phyloP scores from a whole-genome alignment of 2,113 vertebrate species.

The Dermatemys mawii region DNA sequence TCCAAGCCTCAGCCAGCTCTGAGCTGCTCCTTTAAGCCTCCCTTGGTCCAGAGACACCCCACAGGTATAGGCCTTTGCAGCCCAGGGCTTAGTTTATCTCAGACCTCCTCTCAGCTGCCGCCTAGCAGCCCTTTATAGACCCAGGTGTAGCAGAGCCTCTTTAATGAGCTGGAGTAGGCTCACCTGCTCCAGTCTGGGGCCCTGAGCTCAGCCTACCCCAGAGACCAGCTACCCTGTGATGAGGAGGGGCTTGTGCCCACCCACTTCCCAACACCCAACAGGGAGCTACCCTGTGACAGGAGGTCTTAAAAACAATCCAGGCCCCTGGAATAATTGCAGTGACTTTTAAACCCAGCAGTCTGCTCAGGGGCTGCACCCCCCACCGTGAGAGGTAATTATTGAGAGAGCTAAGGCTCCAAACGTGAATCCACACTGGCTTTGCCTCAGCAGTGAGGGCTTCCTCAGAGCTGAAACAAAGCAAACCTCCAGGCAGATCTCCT shows the following conservation, averaged over 20 bases:
- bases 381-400: fast-evolving
- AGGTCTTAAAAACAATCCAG: not conserved
- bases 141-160: not conserved
- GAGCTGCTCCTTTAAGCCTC: too few species aligned
- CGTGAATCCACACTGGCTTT: fast-evolving
- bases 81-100: too few species aligned
- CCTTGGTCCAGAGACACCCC: not conserved
- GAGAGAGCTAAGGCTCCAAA: too few species aligned
- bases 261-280: too few species aligned
- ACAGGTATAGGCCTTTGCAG: not conserved
- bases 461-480: not conserved
- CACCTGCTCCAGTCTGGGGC: not conserved
- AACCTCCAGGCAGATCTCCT: not conserved
- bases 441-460: too few species aligned
- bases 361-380: fast-evolving
- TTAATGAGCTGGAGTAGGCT: not conserved
- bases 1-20: not conserved
- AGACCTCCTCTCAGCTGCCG: fast-evolving
- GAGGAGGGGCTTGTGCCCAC: too few species aligned
- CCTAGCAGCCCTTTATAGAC: not conserved
- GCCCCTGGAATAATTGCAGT: not conserved
- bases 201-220: not conserved
- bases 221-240: not conserved
- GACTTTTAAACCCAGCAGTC: not conserved
- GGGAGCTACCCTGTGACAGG: not conserved